A percentile compares a stretch with the other conserved stretches of the same genome.
Conservation (phyloP, 2,113 vertebrate genomes). For the Neoarius graeffei region DNA sequence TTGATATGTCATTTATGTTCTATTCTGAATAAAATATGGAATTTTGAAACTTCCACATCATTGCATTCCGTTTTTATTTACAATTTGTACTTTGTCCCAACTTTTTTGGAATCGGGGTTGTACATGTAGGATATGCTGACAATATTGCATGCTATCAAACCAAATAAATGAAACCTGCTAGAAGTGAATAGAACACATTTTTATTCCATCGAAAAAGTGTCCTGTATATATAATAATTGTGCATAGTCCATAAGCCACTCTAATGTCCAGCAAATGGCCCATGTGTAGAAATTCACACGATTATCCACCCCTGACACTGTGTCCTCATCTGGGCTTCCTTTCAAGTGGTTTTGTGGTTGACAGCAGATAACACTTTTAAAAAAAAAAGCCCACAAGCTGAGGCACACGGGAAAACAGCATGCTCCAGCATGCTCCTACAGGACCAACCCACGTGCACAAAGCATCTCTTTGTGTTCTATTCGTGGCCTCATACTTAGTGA, state of each 20-base stretch:
- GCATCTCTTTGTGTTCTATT: conserved; percentile 36
- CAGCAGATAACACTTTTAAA: conserved; percentile 29
- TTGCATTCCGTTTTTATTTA: too few species aligned
- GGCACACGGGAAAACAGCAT: conserved; percentile 30
- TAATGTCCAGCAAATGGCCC: too few species aligned
- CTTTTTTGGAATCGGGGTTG: too few species aligned
- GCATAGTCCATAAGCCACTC: not conserved
- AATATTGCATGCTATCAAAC: too few species aligned
- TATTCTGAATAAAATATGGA: too few species aligned
- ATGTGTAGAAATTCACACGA: not conserved
- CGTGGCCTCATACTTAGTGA: conserved; percentile 15
- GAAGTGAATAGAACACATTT: too few species aligned
- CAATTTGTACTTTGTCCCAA: too few species aligned
- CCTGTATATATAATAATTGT: not conserved
- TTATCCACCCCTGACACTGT: not conserved
- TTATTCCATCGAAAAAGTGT: too few species aligned
- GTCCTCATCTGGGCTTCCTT: not conserved
- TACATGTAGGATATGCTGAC: too few species aligned
- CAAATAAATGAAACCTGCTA: too few species aligned
- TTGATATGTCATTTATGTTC: too few species aligned
- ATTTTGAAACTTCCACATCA: too few species aligned
- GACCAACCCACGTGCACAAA: conserved; percentile 34
- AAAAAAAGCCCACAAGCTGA: conserved; percentile 12
- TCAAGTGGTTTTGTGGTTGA: conserved; percentile 39
- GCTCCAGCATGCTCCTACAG: conserved; percentile 26